Evolutionary conservation across 2,113 vertebrate species (phyloP).

Genomic region (Isichthys henryi): DNA sequence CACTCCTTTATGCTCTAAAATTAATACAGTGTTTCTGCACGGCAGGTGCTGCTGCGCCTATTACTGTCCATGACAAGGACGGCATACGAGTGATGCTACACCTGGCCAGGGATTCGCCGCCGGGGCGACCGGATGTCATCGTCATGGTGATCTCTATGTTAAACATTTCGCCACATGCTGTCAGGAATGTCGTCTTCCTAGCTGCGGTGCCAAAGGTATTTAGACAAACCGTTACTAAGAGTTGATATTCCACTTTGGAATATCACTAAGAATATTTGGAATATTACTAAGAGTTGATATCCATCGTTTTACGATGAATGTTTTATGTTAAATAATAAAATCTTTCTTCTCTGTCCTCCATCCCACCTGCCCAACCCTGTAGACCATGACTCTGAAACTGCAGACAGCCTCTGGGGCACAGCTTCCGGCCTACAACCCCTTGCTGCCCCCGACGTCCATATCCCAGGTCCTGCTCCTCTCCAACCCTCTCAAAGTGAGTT

Average conservation of each 20-base stretch:
- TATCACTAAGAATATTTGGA: too few species aligned
- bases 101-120: constrained; percentile 82
- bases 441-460: constrained; percentile 83
- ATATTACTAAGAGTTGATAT: not conserved
- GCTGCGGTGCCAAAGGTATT: constrained; percentile 90
- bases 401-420: constrained; percentile 86
- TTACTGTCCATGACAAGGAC: constrained; percentile 87
- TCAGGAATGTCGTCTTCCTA: constrained; percentile 78
- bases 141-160: constrained; percentile 91
- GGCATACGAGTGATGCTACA: constrained; percentile 88
- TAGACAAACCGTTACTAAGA: not conserved
- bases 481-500: constrained; percentile 79
- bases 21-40: not conserved
- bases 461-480: constrained; percentile 94
- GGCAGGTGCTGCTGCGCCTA: constrained; percentile 77
- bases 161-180: constrained; percentile 76
- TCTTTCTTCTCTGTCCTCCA: not conserved
- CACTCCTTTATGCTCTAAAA: not conserved
- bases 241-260: not conserved
- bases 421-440: constrained; percentile 80
- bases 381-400: constrained; percentile 92
- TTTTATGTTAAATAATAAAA: too few species aligned
- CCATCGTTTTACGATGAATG: not conserved
- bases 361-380: constrained; percentile 25
- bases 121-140: constrained; percentile 72